Conservation (phyloP, 2,797 vertebrate species). For the Pristis pectinata region DNA sequence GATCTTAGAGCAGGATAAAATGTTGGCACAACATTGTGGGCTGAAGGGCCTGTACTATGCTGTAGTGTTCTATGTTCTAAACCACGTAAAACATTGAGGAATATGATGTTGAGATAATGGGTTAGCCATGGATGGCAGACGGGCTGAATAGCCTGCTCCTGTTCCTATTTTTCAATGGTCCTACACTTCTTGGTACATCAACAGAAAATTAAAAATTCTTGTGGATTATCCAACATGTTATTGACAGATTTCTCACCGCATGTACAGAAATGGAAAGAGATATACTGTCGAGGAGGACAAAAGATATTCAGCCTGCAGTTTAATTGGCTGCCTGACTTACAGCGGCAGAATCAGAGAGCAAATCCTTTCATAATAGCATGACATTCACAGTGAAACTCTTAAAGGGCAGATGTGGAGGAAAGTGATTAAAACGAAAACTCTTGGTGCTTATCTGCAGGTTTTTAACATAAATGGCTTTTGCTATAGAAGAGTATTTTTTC, state of each 20-base stretch:
- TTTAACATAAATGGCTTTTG: not conserved
- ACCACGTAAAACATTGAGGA: too few relatives aligned
- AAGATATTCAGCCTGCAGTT: not conserved
- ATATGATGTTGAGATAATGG: too few relatives aligned
- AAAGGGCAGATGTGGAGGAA: not conserved
- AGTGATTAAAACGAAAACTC: not conserved
- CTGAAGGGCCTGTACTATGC: too few relatives aligned
- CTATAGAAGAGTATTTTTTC: not conserved
- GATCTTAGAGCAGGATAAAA: too few relatives aligned
- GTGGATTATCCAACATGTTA: not conserved
- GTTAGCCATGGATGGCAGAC: too few relatives aligned
- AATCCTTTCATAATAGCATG: not conserved
- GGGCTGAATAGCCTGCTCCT: too few relatives aligned
- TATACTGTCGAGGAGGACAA: not conserved
- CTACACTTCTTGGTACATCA: too few relatives aligned
- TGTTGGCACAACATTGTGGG: too few relatives aligned
- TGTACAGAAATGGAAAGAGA: not conserved
- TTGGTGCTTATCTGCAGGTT: not conserved
- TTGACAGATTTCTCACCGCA: not conserved
- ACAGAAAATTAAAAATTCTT: not conserved
- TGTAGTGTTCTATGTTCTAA: too few relatives aligned
- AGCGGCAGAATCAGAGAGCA: not conserved
- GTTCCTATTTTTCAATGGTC: too few relatives aligned
- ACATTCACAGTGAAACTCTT: not conserved
- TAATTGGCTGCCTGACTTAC: not conserved